Conservation (phyloP, 2,888 invertebrate species). For the Linnaemya vulpina region DNA sequence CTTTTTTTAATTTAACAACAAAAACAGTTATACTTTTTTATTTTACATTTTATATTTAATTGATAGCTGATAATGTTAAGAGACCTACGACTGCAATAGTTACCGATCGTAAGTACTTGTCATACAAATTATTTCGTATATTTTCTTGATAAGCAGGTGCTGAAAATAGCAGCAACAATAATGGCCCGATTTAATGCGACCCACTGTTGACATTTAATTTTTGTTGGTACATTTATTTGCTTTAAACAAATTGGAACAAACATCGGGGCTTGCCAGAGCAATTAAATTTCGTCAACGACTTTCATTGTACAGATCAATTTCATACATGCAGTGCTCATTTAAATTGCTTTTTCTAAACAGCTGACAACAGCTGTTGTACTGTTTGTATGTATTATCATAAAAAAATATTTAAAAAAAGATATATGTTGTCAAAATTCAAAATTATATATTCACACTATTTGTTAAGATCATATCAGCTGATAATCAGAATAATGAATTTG, state of each 20-base stretch:
- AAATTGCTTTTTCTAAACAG: too few relatives aligned
- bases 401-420: too few relatives aligned
- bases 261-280: conserved; percentile 2
- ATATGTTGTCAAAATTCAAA: too few relatives aligned
- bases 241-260: not conserved
- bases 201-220: conserved; percentile 37
- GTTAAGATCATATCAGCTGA: too few relatives aligned
- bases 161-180: conserved; percentile 6
- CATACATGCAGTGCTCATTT: too few relatives aligned
- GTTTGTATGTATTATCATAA: too few relatives aligned
- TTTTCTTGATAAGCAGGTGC: conserved; percentile 49
- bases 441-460: too few relatives aligned
- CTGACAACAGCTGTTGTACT: too few relatives aligned
- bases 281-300: not conserved
- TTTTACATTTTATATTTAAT: conserved; percentile 16
- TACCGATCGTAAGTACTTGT: conserved; percentile 49
- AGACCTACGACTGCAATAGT: conserved; percentile 26
- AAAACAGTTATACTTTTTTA: conserved; percentile 20
- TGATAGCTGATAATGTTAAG: conserved; percentile 38
- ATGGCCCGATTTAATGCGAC: not conserved
- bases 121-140: conserved; percentile 51
- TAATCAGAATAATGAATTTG: too few relatives aligned
- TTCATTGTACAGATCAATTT: too few relatives aligned
- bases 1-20: not conserved
- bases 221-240: conserved; percentile 11